A percentile compares a stretch with the other conserved stretches of the same genome.
phyloP scores from a whole-genome alignment of 2,797 vertebrate genomes.

The Rousettus madagascariensis region DNA sequence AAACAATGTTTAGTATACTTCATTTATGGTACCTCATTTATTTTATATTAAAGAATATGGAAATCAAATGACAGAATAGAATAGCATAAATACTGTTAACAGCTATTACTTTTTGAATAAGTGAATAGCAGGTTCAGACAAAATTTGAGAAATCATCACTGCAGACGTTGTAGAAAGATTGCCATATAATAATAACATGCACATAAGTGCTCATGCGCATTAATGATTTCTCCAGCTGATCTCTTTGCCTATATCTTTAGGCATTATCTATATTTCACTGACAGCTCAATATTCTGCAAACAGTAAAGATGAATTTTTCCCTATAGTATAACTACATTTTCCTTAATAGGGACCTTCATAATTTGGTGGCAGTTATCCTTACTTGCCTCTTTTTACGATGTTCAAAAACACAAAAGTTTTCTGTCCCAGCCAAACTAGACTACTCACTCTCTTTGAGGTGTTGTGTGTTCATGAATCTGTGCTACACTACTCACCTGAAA shows the following conservation, averaged over 20 bases:
- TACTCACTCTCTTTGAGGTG: not conserved
- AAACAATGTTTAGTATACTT: not conserved
- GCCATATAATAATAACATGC: not conserved
- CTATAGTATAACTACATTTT: not conserved
- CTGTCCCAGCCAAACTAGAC: not conserved
- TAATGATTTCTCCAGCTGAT: not conserved
- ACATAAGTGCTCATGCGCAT: fast-evolving
- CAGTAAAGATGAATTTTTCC: not conserved
- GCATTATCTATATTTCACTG: no score
- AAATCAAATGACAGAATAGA: not conserved
- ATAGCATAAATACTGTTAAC: not conserved
- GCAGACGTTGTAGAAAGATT: not conserved
- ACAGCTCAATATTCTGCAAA: not conserved
- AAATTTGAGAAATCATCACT: not conserved
- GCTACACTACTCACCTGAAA: not conserved
- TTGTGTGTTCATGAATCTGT: not conserved
- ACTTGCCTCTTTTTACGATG: not conserved
- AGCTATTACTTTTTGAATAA: not conserved
- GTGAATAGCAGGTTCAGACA: not conserved
- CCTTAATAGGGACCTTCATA: not conserved
- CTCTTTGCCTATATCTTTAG: not conserved
- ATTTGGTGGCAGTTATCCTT: not conserved
- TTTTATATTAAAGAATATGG: not conserved
- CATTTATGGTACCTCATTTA: not conserved
- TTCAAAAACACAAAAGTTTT: not conserved